Conservation (phyloP, 2,888 invertebrate genomes). For the Stomorhina lunata region DNA sequence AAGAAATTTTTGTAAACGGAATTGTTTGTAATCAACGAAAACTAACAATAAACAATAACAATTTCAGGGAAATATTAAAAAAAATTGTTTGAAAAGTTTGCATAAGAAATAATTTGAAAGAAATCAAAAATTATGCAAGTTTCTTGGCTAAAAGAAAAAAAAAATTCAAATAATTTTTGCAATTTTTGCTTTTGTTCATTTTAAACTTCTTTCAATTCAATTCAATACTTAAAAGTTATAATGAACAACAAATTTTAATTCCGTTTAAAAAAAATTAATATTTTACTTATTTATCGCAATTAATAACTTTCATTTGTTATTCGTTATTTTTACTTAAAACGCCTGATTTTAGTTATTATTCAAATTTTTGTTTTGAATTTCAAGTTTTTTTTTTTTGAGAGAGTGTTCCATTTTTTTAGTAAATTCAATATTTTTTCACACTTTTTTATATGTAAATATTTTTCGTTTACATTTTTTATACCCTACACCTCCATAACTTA, state of each 20-base stretch:
- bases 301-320: constrained; percentile 28
- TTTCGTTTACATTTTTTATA: too few species aligned
- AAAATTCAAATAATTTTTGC: neutral
- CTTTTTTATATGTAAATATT: neutral
- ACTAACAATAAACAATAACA: neutral
- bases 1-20: constrained; percentile 3
- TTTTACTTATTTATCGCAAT: constrained; percentile 23
- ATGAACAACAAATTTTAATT: neutral
- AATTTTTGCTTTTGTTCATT: neutral
- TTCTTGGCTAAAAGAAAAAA: constrained; percentile 33
- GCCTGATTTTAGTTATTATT: neutral
- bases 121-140: constrained; percentile 34
- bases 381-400: neutral
- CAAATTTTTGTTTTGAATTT: constrained; percentile 22
- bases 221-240: too few species aligned
- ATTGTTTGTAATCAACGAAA: constrained; percentile 18
- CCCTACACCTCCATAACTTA: too few species aligned
- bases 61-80: constrained; percentile 24
- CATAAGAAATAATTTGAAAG: constrained; percentile 18
- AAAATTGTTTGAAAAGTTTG: too few species aligned
- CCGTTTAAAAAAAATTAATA: constrained; percentile 9
- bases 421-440: constrained; percentile 28
- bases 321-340: constrained; percentile 3
- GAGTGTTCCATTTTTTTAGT: constrained; percentile 18
- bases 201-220: too few species aligned